phyloP scores from a whole-genome alignment of 2,113 vertebrate species.

The Cyanistes caeruleus region DNA sequence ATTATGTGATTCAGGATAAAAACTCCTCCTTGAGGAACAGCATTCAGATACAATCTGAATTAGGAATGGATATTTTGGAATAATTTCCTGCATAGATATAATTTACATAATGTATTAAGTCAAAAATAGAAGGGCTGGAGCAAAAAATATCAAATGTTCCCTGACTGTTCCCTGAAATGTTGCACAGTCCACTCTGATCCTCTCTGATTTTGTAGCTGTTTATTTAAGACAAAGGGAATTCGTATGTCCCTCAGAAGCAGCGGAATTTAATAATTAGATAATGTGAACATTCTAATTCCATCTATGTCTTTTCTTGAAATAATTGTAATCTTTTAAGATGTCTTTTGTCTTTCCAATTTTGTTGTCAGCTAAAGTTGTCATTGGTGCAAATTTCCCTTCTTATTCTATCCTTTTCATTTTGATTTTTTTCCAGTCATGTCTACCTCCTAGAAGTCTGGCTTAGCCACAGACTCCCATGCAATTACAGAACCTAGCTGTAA shows the following conservation, averaged over 20 bases:
- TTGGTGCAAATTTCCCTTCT: not conserved
- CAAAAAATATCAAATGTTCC: not conserved
- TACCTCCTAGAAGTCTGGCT: not conserved
- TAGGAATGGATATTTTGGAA: not conserved
- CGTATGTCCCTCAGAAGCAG: not conserved
- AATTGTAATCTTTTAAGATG: not conserved
- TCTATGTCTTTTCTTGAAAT: not conserved
- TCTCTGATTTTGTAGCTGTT: not conserved
- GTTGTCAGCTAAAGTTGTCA: not conserved
- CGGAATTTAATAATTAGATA: not conserved
- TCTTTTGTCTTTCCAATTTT: not conserved
- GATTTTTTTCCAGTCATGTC: not conserved
- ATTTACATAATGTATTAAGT: not conserved
- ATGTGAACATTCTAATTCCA: not conserved
- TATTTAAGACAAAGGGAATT: not conserved
- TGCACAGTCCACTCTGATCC: not conserved
- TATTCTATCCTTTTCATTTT: not conserved
- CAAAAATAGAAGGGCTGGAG: not conserved
- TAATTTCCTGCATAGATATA: not conserved
- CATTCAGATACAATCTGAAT: not conserved
- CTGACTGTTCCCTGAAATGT: too few relatives aligned
- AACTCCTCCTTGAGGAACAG: not conserved
- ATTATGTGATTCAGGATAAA: not conserved
- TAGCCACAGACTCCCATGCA: not conserved
- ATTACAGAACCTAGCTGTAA: not conserved